Percentiles rank a stretch among this genome's conserved stretches.
Evolutionary conservation across 2,113 vertebrate genomes (phyloP).

Genomic region (Otolemur garnettii): DNA sequence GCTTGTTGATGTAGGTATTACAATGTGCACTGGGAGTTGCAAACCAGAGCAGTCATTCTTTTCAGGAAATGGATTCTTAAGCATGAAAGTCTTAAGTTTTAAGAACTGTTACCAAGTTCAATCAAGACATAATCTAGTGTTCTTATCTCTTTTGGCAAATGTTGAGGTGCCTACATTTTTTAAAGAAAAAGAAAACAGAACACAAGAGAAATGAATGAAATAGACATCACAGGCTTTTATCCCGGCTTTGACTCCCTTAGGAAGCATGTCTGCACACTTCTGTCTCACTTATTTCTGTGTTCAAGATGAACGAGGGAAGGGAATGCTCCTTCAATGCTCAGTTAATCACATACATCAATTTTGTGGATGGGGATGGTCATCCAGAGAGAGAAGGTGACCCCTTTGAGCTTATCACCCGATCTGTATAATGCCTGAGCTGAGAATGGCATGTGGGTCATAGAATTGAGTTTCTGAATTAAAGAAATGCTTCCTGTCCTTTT

Average conservation of each 20-base stretch:
- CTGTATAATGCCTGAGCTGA: conserved; percentile 10
- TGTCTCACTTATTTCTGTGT: background rate
- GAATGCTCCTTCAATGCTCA: background rate
- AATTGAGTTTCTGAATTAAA: background rate
- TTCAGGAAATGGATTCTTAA: conserved; percentile 24
- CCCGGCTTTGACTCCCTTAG: background rate
- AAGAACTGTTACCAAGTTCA: background rate
- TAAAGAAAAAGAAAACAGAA: background rate
- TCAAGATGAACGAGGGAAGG: background rate
- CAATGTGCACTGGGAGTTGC: background rate
- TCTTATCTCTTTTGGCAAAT: background rate
- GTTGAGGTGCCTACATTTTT: background rate
- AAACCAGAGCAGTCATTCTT: background rate
- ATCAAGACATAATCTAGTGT: background rate
- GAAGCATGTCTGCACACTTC: background rate
- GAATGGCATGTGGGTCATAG: background rate
- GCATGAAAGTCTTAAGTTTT: background rate
- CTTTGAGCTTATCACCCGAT: background rate
- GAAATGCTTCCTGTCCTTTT: conserved; percentile 1
- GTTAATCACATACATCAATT: background rate
- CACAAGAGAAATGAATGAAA: background rate
- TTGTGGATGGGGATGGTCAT: background rate
- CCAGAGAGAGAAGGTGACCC: background rate
- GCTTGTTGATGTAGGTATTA: background rate
- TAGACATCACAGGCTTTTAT: background rate